Base-by-base conservation (phyloP, 2,113 vertebrate genomes). In the Misgurnus mizolepis region DNA sequence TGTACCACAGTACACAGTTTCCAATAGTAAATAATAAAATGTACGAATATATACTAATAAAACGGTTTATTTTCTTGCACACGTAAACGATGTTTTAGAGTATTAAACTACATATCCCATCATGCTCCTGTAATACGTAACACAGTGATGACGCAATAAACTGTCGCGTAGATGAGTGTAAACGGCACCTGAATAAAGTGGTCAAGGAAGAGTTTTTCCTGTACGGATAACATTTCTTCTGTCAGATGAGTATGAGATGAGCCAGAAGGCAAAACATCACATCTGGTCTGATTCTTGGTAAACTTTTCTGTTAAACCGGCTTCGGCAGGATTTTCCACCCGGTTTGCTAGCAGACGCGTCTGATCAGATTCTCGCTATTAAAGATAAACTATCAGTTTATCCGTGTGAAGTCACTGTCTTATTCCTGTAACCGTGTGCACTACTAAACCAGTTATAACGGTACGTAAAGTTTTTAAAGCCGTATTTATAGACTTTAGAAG, bases 21-120 rank as follows among this genome's bases (percentile, higher is more conserved):
- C 1, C 27, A 34, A 34, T 34, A 34, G 27, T 34, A 34, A 34
- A 22, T 22, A 22, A 22, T 22, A 22, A 22, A 22, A 34, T 34
- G 1, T 34, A 34, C 1, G 27, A 8, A 45, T 45, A 7, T 45
- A 7, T 7, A 8, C 43, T 5, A 4, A 45, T 45, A 45, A 8
- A 53, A 10, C 41, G 6, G 0, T 64, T n/a, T 27, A 78, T 76
- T 68, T 67, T 12, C 64, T 66, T 49, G 67, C 34, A 17, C 67
- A 74, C 18, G 43, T 58, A 3, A n/a, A 10, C 3, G 4, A 3
- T 7, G 53, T 0, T 1, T 4, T 11, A 1, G 27, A 3, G 66
- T 53, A 14, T 61, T 7, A 27, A 41, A 47, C 81, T 87, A 76
- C 87, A 82, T 84, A 82, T 89, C 85, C 90, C 91, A 87, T 50